Conservation (phyloP, 2,888 invertebrate genomes). For the Nipponacmea schrenckii region DNA sequence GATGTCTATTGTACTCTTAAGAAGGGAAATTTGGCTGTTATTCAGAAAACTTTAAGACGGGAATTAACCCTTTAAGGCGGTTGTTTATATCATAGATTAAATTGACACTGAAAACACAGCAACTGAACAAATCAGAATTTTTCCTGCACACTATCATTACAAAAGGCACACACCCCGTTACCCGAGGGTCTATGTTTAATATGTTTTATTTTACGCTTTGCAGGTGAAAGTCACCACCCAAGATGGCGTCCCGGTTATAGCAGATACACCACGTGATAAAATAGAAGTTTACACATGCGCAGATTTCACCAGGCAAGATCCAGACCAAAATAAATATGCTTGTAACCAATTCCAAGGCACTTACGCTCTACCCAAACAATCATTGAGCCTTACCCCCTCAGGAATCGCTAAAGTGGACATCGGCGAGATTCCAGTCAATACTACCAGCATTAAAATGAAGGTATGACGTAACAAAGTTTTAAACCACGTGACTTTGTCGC, state of each 20-base stretch:
- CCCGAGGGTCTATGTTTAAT: not conserved
- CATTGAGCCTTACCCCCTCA: slow-evolving; percentile 33
- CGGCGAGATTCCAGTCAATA: slow-evolving; percentile 35
- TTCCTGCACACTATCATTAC: not conserved
- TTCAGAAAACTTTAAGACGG: no score
- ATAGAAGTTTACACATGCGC: not conserved
- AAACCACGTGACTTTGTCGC: not conserved
- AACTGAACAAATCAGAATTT: not conserved
- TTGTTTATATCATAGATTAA: no score
- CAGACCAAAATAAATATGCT: slow-evolving; percentile 22
- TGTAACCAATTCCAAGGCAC: slow-evolving; percentile 29
- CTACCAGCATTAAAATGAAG: slow-evolving; percentile 26
- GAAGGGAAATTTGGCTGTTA: no score
- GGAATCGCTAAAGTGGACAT: slow-evolving; percentile 29
- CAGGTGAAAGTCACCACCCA: not conserved
- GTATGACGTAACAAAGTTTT: slow-evolving; percentile 14
- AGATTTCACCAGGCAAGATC: not conserved
- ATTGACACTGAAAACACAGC: no score
- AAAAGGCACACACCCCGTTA: no score
- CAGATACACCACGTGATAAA: not conserved
- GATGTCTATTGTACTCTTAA: no score
- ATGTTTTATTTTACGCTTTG: not conserved
- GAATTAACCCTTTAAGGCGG: no score
- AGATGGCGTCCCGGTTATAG: not conserved
- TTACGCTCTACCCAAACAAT: slow-evolving; percentile 37